Evolutionary conservation across 64 coral and sea anemone genomes (phyloP).

Genomic region (Dendrophyllia cribrosa): DNA sequence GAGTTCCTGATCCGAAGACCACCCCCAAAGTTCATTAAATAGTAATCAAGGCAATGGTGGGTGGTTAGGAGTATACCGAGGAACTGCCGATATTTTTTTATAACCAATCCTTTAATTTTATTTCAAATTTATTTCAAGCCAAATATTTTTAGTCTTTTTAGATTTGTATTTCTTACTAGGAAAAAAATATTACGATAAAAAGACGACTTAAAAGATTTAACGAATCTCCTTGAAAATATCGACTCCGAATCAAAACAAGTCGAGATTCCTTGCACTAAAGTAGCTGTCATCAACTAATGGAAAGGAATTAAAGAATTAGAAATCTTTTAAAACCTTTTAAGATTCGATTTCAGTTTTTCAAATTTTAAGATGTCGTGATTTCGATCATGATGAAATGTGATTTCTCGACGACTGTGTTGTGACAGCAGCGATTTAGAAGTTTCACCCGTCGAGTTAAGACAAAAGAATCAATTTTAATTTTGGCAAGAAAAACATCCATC

Average conservation of each 20-base stretch:
- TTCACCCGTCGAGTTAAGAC: constrained; percentile 38
- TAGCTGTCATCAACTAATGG: constrained; percentile 44
- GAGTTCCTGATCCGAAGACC: constrained; percentile 9
- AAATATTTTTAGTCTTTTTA: too few relatives aligned
- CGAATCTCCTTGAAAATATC: constrained; percentile 36
- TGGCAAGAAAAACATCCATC: constrained; percentile 31
- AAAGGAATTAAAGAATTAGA: constrained; percentile 11
- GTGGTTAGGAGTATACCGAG: not conserved
- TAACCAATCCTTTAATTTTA: too few relatives aligned
- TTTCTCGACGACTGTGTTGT: constrained; percentile 20
- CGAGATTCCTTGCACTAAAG: constrained; percentile 6
- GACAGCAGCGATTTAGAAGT: constrained; percentile 32
- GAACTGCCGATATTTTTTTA: too few relatives aligned
- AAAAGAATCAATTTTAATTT: constrained; percentile 59
- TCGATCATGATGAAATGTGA: not conserved
- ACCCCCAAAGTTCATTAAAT: constrained; percentile 46
- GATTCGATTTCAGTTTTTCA: constrained; percentile 21
- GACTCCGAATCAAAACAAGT: constrained; percentile 34
- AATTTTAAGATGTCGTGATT: constrained; percentile 21
- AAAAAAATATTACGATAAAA: not conserved
- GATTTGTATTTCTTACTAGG: too few relatives aligned
- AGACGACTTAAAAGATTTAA: constrained; percentile 52
- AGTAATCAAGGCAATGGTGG: constrained; percentile 6
- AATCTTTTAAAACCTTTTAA: constrained; percentile 56
- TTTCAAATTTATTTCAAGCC: too few relatives aligned